Conservation (phyloP, 1,140 invertebrate species). For the Macrocentrus cingulum region DNA sequence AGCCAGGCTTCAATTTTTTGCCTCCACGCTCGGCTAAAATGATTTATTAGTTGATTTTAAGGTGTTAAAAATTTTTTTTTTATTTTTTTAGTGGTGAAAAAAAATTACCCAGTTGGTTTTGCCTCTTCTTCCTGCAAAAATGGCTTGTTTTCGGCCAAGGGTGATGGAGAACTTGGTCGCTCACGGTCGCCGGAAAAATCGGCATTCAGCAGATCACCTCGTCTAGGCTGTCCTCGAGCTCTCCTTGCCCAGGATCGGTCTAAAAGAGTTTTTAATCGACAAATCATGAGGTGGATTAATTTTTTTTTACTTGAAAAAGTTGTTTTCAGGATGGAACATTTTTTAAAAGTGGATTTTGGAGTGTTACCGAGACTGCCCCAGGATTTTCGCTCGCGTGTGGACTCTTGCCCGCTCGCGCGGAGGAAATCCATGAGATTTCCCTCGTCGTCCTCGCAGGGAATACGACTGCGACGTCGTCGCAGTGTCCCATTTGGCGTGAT, state of each 20-base stretch:
- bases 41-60: slow-evolving; percentile 34
- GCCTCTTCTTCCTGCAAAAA: slow-evolving; percentile 55
- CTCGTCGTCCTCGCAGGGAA: slow-evolving; percentile 83
- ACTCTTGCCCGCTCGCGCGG: slow-evolving; percentile 72
- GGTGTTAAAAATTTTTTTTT: not conserved
- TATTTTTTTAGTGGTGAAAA: not conserved
- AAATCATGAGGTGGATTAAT: too few relatives aligned
- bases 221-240: slow-evolving; percentile 70
- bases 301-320: too few relatives aligned
- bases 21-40: slow-evolving; percentile 66
- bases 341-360: too few relatives aligned
- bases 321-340: too few relatives aligned
- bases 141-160: slow-evolving; percentile 60
- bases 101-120: slow-evolving; percentile 52
- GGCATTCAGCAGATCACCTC: slow-evolving; percentile 67
- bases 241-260: slow-evolving; percentile 86
- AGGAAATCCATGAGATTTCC: slow-evolving; percentile 84
- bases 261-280: slow-evolving; percentile 38
- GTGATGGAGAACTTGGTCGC: slow-evolving; percentile 71
- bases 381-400: slow-evolving; percentile 77
- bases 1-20: slow-evolving; percentile 91
- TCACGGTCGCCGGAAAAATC: slow-evolving; percentile 73
- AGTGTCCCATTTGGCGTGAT: slow-evolving; percentile 87
- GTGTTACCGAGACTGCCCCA: slow-evolving; percentile 82
- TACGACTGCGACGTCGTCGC: slow-evolving; percentile 74